phyloP scores from a whole-genome alignment of 2,888 invertebrate genomes.

The Lagria hirta region DNA sequence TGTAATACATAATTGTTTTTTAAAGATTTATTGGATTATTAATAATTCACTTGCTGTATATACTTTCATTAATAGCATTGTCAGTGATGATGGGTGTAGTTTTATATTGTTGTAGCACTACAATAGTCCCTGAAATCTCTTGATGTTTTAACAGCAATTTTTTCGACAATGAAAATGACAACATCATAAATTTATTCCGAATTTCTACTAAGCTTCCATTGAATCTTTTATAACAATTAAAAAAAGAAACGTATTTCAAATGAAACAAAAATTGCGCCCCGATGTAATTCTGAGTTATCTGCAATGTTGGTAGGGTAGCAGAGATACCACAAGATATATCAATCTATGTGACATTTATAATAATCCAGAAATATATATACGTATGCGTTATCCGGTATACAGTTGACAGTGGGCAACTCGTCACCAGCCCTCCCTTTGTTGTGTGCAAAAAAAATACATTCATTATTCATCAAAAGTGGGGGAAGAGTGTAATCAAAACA shows the following conservation, averaged over 20 bases:
- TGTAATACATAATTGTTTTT: too few relatives aligned
- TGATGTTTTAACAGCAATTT: too few relatives aligned
- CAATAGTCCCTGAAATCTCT: too few relatives aligned
- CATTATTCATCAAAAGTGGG: conserved; percentile 50
- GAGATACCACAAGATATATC: conserved; percentile 46
- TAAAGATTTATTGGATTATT: too few relatives aligned
- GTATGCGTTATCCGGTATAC: conserved; percentile 37
- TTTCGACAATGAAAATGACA: too few relatives aligned
- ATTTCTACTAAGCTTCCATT: conserved; percentile 8
- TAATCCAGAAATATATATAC: conserved; percentile 48
- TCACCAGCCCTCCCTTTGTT: conserved; percentile 47
- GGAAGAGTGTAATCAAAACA: conserved; percentile 50
- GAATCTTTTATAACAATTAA: conserved; percentile 21
- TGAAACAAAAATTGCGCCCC: conserved; percentile 24
- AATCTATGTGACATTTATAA: conserved; percentile 48
- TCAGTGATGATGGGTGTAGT: too few relatives aligned
- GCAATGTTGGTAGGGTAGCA: conserved; percentile 23
- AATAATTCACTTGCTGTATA: too few relatives aligned
- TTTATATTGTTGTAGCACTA: too few relatives aligned
- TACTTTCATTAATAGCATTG: too few relatives aligned
- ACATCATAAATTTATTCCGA: conserved; percentile 12
- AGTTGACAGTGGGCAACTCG: conserved; percentile 45
- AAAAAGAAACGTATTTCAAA: conserved; percentile 27
- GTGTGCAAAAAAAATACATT: conserved; percentile 48
- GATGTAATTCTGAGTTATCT: conserved; percentile 34